phyloP scores from a whole-genome alignment of 2,797 vertebrate genomes.

The Mionectes olivaceus region DNA sequence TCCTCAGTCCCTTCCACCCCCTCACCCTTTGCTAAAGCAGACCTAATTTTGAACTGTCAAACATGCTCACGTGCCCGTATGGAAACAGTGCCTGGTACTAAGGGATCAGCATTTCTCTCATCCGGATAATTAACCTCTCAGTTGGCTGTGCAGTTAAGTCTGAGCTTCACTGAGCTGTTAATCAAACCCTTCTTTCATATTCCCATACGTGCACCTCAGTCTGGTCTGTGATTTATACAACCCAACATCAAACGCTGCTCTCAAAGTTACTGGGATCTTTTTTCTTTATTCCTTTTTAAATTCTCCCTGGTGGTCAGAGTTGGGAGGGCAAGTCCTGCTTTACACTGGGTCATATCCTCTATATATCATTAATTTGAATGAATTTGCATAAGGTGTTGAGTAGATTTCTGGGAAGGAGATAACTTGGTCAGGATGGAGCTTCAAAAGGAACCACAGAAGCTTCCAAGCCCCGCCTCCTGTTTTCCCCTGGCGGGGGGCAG shows the following conservation, averaged over 20 bases:
- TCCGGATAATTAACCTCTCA: background rate
- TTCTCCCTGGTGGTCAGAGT: background rate
- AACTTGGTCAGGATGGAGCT: background rate
- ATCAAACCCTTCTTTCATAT: background rate
- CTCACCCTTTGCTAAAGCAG: accelerated
- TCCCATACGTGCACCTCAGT: accelerated
- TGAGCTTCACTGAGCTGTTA: background rate
- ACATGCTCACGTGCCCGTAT: accelerated
- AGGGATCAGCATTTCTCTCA: background rate
- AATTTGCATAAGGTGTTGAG: background rate
- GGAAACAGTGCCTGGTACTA: background rate
- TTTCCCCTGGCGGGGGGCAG: background rate
- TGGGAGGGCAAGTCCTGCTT: background rate
- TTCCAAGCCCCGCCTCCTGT: accelerated
- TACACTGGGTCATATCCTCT: background rate
- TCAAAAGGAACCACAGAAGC: background rate
- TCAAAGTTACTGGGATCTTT: background rate
- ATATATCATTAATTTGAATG: accelerated
- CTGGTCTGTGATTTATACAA: background rate
- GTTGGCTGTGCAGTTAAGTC: background rate
- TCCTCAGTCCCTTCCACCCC: accelerated
- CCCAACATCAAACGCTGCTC: background rate
- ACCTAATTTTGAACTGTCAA: background rate
- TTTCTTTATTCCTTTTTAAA: background rate
- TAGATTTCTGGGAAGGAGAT: background rate